A percentile compares a stretch with the other conserved stretches of the same genome.
Evolutionary conservation across 92 coral and sea anemone genomes (phyloP).

Genomic region (Paramuricea clavata): DNA sequence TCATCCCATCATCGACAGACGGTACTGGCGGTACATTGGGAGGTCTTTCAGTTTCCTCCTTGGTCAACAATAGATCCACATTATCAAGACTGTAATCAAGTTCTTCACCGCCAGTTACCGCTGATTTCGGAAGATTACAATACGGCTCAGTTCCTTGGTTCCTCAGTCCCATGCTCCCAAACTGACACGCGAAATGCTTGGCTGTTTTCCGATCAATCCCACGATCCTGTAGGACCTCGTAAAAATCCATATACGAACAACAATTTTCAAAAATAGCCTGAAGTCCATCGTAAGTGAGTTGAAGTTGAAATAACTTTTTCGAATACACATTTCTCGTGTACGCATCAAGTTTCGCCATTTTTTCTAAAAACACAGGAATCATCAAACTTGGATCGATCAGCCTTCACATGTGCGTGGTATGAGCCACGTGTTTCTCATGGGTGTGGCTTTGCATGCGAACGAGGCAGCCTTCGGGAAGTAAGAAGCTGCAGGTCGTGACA

Average conservation of each 20-base stretch:
- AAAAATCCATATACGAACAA: constrained; percentile 92
- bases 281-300: constrained; percentile 82
- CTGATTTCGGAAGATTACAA: constrained; percentile 29
- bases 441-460: background rate
- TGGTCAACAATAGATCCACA: background rate
- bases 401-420: no score
- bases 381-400: background rate
- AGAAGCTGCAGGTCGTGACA: no score
- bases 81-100: background rate
- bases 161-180: constrained; percentile 82
- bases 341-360: constrained; percentile 80
- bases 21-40: background rate
- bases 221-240: constrained; percentile 74
- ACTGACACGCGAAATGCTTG: constrained; percentile 81
- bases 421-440: no score
- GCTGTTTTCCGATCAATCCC: constrained; percentile 92
- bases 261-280: constrained; percentile 85
- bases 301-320: constrained; percentile 77
- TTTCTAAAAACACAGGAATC: constrained; percentile 64
- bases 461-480: no score
- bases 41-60: background rate
- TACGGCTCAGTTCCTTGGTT: constrained; percentile 74
- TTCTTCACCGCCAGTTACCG: constrained; percentile 13
- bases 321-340: constrained; percentile 81
- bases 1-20: background rate